Evolutionary conservation across 1,140 invertebrate species (phyloP), one percentile per base, ranked within the genome.

Genomic region (Philopotamus ludificatus): DNA sequence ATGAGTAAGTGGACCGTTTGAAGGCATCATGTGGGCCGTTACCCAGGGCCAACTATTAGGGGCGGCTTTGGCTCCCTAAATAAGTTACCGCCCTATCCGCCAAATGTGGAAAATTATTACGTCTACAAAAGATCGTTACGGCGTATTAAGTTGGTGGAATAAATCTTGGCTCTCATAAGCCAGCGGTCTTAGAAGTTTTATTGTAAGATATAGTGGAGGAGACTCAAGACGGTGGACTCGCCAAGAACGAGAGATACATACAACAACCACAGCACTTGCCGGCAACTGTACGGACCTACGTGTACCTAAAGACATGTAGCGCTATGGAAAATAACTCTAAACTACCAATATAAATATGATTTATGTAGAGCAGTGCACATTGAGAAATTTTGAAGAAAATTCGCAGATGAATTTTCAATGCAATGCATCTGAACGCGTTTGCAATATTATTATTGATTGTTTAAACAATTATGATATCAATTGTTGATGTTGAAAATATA

Each of bases 111-210:
- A 68, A 68, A 68, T 62, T 67, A 65, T 67, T 55, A 60, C 55
- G 65, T 70, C 61, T 74, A 72, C 73, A 66, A 72, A 72, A 71
- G 71, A 74, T 77, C 77, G 76, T 78, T 75, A 74, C 75, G 71
- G 72, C 75, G 77, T 77, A 79, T 79, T 79, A 79, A 77, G 73
- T 77, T 73, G 67, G 72, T 71, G 67, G 73, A 76, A 77, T 79
- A 79, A 80, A 80, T 79, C 76, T 79, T 77, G 71, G 70, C 66
- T 47, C 69, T 70, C 72, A 70, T 73, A 74, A 72, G 74, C 73
- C 73, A 73, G 68, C 71, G 66, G 75, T 76, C 77, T 79, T 79
- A 79, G 68, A 75, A 77, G 74, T 80, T 80, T 80, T 80, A 79
- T 76, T 79, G 77, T 76, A 72, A 72, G 73, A 71, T 72, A 73